phyloP scores from a whole-genome alignment of 2,888 invertebrate species.

The Thereva unica region DNA sequence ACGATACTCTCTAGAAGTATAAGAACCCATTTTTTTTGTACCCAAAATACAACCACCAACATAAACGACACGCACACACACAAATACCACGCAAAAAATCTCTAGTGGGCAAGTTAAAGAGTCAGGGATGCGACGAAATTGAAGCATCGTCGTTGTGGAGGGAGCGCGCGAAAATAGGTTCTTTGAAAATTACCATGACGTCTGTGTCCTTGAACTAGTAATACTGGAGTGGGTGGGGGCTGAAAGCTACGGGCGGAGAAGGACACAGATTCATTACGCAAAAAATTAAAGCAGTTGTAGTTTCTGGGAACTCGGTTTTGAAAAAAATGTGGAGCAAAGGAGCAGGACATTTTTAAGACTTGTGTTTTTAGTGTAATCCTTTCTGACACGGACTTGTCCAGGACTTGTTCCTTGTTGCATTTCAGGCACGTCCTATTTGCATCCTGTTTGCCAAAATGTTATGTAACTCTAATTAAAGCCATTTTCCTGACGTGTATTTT shows the following conservation, averaged over 20 bases:
- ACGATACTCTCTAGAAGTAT: slow-evolving; percentile 11
- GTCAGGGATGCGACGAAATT: neutral
- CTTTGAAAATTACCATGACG: slow-evolving; percentile 25
- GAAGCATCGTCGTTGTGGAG: neutral
- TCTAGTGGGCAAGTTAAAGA: neutral
- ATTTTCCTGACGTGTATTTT: slow-evolving; percentile 5
- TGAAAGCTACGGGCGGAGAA: too few relatives aligned
- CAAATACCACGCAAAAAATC: too few relatives aligned
- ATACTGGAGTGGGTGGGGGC: slow-evolving; percentile 13
- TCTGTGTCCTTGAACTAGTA: slow-evolving; percentile 38
- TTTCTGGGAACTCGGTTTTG: too few relatives aligned
- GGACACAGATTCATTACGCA: too few relatives aligned
- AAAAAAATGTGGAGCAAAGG: too few relatives aligned
- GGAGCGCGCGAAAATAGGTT: slow-evolving; percentile 28
- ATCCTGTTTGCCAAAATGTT: slow-evolving; percentile 3
- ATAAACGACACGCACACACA: too few relatives aligned
- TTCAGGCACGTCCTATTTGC: too few relatives aligned
- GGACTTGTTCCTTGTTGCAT: too few relatives aligned
- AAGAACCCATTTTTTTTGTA: slow-evolving; percentile 24
- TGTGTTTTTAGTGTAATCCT: too few relatives aligned
- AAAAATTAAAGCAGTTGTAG: too few relatives aligned
- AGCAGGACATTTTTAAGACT: too few relatives aligned
- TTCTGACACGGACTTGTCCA: too few relatives aligned
- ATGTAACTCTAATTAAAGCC: slow-evolving; percentile 29
- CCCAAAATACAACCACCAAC: neutral